Evolutionary conservation across 2,113 vertebrate species (phyloP), one percentile per base, ranked within the genome.

Genomic region (Psettodes erumei): DNA sequence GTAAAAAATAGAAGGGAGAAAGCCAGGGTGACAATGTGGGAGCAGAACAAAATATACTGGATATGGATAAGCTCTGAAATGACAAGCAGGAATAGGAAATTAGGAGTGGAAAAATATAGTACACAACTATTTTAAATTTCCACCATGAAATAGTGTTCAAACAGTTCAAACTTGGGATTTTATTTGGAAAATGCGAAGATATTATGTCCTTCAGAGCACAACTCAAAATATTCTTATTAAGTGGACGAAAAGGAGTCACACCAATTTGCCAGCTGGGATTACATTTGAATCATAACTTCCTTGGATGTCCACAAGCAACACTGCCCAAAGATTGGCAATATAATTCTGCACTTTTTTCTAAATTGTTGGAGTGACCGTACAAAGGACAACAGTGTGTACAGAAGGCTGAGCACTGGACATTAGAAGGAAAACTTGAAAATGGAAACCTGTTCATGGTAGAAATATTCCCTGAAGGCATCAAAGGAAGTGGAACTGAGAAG

Each of bases 381-480:
- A 67, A 23, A 71, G n/a, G 18, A 54, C 9, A 27, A 32, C 13
- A 54, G 27, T 43, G 1, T 38, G 30, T 1, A 23, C 8, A 53
- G 15, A 63, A 28, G 47, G 27, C 38, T 67, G 59, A 70, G 37
- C 40, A 62, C 7, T 66, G 56, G 68, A 43, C 51, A 59, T 4
- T 60, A n/a, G 48, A 56, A 63, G 25, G 25, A 81, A 84, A 75
- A 75, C 48, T 67, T 79, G 78, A 79, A 88, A 85, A 87, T 82
- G 81, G 78, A 87, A 88, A 82, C 58, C 28, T 68, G 47, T 74
- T 83, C 70, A 66, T 54, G 43, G 62, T 60, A 55, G 51, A 69
- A 83, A 66, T 50, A 61, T 79, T 75, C 71, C 77, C 75, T 7
- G 4, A 32, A 47, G 78, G 30, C 6, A 21, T 84, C 37, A 82